Evolutionary conservation across 1,140 invertebrate genomes (phyloP).

Genomic region (Chrysopa pallens): DNA sequence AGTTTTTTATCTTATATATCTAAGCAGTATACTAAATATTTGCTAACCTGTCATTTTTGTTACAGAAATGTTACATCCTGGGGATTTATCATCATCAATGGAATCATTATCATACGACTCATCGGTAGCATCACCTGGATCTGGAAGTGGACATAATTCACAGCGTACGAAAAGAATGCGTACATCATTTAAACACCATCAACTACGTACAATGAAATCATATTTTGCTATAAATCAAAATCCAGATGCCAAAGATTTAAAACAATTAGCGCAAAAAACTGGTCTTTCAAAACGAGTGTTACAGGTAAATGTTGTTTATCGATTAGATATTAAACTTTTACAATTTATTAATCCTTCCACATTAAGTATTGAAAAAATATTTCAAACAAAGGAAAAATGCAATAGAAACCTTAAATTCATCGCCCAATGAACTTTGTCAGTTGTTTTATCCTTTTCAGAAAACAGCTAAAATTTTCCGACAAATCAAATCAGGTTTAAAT

Average conservation of each 20-base stretch:
- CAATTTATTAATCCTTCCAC: no score
- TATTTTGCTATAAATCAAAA: constrained; percentile 96
- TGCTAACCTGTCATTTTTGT: no score
- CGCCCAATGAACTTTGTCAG: no score
- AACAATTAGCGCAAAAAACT: constrained; percentile 91
- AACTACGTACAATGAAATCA: constrained; percentile 92
- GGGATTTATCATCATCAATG: constrained; percentile 56
- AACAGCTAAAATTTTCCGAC: no score
- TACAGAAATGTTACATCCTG: constrained; percentile 51
- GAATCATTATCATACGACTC: constrained; percentile 56
- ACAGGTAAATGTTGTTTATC: constrained; percentile 47
- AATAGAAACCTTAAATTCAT: no score
- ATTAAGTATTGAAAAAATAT: no score
- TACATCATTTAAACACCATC: constrained; percentile 94
- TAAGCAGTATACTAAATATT: no score
- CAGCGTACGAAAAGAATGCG: constrained; percentile 77
- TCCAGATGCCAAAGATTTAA: constrained; percentile 89
- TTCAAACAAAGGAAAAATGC: no score
- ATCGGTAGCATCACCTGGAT: constrained; percentile 50
- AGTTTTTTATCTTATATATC: no score
- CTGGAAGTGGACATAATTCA: constrained; percentile 23
- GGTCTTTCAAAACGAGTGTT: constrained; percentile 87
- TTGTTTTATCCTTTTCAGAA: no score
- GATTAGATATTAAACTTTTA: no score
- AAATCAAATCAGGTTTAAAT: no score